Conservation (phyloP, 2,888 invertebrate species). For the Eilema caniola region DNA sequence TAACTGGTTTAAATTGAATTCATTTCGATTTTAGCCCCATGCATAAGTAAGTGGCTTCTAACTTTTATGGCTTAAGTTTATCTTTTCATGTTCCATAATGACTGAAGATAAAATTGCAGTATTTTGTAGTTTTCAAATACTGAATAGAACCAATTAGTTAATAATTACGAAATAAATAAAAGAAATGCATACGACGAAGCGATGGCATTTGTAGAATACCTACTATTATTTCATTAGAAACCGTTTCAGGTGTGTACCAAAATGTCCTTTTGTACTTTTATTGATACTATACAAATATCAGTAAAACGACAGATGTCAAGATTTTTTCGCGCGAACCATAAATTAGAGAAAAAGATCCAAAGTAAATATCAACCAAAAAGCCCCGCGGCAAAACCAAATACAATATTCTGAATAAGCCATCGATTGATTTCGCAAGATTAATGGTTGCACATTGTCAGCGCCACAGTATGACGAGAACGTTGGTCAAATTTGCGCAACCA, state of each 20-base stretch:
- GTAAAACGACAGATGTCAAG: slow-evolving; percentile 76
- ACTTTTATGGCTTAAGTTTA: too few species aligned
- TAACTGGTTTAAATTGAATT: too few species aligned
- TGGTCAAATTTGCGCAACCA: slow-evolving; percentile 68
- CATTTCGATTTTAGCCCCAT: too few species aligned
- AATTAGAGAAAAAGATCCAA: slow-evolving; percentile 84
- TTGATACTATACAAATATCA: slow-evolving; percentile 46
- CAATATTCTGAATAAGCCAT: slow-evolving; percentile 87
- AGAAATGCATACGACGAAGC: neutral
- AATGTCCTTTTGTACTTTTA: slow-evolving; percentile 49
- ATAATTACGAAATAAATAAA: too few species aligned
- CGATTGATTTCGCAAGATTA: slow-evolving; percentile 87
- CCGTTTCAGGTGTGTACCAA: slow-evolving; percentile 23
- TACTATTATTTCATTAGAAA: slow-evolving; percentile 1
- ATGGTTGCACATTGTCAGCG: slow-evolving; percentile 86
- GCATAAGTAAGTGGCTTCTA: too few species aligned
- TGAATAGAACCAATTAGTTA: too few species aligned
- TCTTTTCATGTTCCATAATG: too few species aligned
- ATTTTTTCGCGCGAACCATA: slow-evolving; percentile 74
- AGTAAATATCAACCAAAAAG: slow-evolving; percentile 83
- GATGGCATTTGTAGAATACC: neutral
- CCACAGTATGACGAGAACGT: slow-evolving; percentile 79
- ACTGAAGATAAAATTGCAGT: too few species aligned
- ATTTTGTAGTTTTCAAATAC: too few species aligned
- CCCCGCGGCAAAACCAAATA: slow-evolving; percentile 83